These are phyloP conservation scores for Caenorhabditis elegans DNA, from an alignment of 1,140 invertebrate species.

Conservation along the genomic window DNA sequence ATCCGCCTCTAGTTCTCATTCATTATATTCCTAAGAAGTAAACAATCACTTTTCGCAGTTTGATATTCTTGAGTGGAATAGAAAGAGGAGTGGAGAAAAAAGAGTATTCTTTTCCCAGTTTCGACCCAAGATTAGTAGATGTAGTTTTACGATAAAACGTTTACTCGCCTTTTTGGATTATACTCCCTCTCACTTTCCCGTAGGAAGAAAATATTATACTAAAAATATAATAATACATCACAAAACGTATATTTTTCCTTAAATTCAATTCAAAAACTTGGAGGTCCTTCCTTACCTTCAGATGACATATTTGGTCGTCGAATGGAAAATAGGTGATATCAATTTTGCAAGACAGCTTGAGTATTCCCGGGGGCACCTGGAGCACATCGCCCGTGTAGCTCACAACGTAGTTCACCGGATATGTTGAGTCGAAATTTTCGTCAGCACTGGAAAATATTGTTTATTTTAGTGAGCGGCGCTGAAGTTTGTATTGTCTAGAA, in stretches of 20 bases:
- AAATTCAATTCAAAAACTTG: no score
- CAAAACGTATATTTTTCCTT: no score
- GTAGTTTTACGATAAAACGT: conserved; percentile 17
- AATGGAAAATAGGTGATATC: conserved; percentile 64
- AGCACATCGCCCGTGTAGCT: conserved; percentile 56
- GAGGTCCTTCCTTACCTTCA: conserved; percentile 62
- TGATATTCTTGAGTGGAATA: background rate
- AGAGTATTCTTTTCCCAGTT: background rate
- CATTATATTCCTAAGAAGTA: background rate
- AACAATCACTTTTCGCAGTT: conserved; percentile 5
- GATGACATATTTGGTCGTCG: conserved; percentile 64
- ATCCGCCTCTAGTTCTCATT: background rate
- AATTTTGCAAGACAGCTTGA: conserved; percentile 66
- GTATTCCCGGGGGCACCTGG: conserved; percentile 65
- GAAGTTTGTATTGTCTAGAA: background rate
- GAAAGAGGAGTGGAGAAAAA: background rate
- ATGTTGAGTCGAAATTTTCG: conserved; percentile 64
- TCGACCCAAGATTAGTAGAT: conserved; percentile 18
- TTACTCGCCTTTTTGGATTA: conserved; percentile 9
- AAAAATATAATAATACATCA: background rate
- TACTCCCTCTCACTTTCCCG: background rate
- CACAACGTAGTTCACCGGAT: conserved; percentile 61
- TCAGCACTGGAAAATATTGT: conserved; percentile 51
- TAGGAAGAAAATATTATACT: background rate
- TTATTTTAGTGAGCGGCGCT: background rate